Conservation (phyloP, 2,113 vertebrate species). For the Ceuthmochares aereus region DNA sequence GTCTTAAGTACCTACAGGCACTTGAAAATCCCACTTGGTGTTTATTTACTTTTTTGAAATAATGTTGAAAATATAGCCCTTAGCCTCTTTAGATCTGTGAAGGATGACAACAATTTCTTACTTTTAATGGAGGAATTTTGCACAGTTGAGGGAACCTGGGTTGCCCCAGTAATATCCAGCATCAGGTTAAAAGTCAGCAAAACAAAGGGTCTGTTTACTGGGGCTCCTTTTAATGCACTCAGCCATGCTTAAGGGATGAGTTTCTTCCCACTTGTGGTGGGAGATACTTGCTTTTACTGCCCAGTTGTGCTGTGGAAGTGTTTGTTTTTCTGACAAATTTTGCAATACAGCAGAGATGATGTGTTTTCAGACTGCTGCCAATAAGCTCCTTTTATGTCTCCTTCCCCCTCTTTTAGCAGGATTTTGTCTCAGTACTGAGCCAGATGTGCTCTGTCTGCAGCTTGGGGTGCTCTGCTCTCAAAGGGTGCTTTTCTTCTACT, state of each 20-base stretch:
- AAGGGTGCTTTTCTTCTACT: neutral
- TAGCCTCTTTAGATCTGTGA: neutral
- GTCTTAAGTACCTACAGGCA: neutral
- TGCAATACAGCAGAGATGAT: neutral
- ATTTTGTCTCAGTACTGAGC: neutral
- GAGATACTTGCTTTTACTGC: neutral
- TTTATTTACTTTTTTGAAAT: neutral
- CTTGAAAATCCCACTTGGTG: neutral
- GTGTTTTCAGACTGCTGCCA: neutral
- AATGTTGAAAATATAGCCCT: neutral
- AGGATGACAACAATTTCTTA: neutral
- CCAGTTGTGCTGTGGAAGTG: neutral
- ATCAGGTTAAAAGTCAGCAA: neutral
- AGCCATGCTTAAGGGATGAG: rapidly evolving
- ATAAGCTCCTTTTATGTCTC: neutral
- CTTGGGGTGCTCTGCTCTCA: neutral
- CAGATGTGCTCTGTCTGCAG: rapidly evolving
- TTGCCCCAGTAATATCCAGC: neutral
- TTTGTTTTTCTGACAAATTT: neutral
- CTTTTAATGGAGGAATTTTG: neutral
- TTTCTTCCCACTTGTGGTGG: neutral
- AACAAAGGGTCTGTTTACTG: neutral
- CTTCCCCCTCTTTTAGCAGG: rapidly evolving
- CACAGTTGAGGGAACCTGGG: neutral
- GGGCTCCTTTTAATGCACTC: neutral